Conservation (phyloP, 2,797 vertebrate species). For the Phoebastria nigripes region DNA sequence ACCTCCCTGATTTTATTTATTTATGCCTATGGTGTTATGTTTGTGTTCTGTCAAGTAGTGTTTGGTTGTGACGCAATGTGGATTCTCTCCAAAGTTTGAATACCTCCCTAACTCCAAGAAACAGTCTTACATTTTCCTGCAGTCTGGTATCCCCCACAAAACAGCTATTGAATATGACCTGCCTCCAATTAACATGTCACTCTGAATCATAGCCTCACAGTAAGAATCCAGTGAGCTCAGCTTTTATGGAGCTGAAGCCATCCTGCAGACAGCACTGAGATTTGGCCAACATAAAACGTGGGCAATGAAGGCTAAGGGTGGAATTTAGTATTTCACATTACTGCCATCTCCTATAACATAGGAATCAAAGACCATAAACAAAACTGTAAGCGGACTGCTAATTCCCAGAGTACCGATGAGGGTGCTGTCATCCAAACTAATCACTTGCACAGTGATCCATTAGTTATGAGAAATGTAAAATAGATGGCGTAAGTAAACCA, state of each 20-base stretch:
- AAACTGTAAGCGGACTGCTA: neutral
- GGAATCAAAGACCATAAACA: neutral
- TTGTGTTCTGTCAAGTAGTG: neutral
- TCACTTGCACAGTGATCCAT: neutral
- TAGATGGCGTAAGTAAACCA: neutral
- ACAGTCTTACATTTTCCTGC: neutral
- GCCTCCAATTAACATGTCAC: neutral
- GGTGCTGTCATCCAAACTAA: neutral
- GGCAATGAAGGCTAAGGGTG: neutral
- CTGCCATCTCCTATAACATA: neutral
- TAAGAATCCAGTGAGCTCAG: neutral
- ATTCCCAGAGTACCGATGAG: neutral
- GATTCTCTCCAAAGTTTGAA: neutral
- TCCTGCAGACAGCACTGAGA: neutral
- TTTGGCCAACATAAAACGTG: neutral
- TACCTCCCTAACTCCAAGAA: neutral
- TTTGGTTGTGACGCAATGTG: neutral
- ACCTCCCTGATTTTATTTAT: neutral
- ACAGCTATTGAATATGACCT: neutral
- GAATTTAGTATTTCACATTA: constrained; percentile 9
- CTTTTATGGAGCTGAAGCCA: neutral
- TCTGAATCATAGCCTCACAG: neutral
- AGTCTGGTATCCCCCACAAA: neutral
- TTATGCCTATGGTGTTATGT: neutral
- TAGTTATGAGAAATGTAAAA: neutral